Evolutionary conservation across 2,113 vertebrate genomes (phyloP).

Genomic region (Ammodytes marinus): DNA sequence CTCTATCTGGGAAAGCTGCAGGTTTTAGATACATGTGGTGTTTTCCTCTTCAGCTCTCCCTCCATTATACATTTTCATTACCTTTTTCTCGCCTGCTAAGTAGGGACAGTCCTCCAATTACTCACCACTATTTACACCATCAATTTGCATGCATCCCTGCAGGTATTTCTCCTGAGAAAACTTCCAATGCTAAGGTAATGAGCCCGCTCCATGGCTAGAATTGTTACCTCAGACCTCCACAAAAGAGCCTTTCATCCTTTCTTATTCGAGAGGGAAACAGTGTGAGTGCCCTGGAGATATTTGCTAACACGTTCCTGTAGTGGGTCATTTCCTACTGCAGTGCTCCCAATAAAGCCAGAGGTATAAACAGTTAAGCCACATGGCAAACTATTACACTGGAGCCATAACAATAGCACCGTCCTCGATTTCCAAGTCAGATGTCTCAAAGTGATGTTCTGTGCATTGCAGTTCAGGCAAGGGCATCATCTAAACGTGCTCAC

Average conservation of each 20-base stretch:
- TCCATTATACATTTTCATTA: slow-evolving; percentile 25
- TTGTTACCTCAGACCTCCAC: slow-evolving; percentile 54
- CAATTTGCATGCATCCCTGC: slow-evolving; percentile 53
- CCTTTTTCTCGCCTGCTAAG: slow-evolving; percentile 46
- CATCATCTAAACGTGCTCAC: slow-evolving; percentile 7
- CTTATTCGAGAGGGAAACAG: slow-evolving; percentile 68
- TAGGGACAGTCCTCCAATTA: slow-evolving; percentile 13
- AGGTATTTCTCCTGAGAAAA: slow-evolving; percentile 68
- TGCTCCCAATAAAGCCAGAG: slow-evolving; percentile 50
- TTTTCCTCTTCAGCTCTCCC: slow-evolving; percentile 30
- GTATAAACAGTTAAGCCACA: slow-evolving; percentile 44
- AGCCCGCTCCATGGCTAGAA: slow-evolving; percentile 21
- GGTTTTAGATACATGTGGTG: slow-evolving; percentile 53
- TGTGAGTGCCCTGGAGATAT: slow-evolving; percentile 47
- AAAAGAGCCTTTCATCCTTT: slow-evolving; percentile 78
- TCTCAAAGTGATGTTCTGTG: slow-evolving; percentile 9
- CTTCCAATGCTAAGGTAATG: slow-evolving; percentile 28
- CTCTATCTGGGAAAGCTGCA: slow-evolving; percentile 43
- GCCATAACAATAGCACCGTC: slow-evolving; percentile 23
- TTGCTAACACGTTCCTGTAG: slow-evolving; percentile 42
- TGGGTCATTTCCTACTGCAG: slow-evolving; percentile 65
- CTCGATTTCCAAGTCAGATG: slow-evolving; percentile 14
- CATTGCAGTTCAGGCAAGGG: not conserved
- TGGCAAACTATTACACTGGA: slow-evolving; percentile 18
- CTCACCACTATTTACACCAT: slow-evolving; percentile 20